Evolutionary conservation across 2,797 vertebrate species (phyloP).

Genomic region (Paramormyrops hopkinsi): DNA sequence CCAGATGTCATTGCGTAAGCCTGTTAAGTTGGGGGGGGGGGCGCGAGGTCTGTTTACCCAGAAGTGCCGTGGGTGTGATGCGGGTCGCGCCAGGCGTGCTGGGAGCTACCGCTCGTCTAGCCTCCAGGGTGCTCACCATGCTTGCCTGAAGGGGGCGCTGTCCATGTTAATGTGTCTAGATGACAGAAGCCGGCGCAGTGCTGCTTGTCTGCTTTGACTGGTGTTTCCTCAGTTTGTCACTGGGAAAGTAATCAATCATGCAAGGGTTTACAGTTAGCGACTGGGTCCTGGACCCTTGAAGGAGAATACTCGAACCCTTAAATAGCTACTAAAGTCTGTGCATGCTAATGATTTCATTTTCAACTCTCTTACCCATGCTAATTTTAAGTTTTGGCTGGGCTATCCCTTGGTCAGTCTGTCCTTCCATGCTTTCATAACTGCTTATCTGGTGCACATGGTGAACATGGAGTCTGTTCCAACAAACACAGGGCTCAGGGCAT

Average conservation of each 20-base stretch:
- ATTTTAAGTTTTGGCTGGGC: not conserved
- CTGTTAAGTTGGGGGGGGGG: not conserved
- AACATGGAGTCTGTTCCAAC: not conserved
- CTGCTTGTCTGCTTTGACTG: not conserved
- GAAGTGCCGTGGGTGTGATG: not conserved
- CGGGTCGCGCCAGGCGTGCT: not conserved
- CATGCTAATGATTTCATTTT: not conserved
- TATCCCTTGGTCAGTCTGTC: not conserved
- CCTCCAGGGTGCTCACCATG: not conserved
- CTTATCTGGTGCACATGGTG: not conserved
- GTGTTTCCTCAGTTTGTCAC: not conserved
- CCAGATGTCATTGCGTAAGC: constrained; percentile 21
- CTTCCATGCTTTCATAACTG: not conserved
- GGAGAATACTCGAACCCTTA: not conserved
- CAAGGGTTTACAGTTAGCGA: not conserved
- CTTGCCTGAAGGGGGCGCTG: not conserved
- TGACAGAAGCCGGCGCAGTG: not conserved
- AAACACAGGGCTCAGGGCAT: not conserved
- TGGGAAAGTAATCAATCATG: not conserved
- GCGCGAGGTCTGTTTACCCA: not conserved
- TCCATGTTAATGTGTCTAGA: not conserved
- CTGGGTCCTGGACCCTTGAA: not conserved
- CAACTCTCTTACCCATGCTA: not conserved
- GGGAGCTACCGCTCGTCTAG: not conserved
- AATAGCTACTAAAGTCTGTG: not conserved